phyloP scores from a whole-genome alignment of 2,113 vertebrate species.

The Rhinopomastus cyanomelas region DNA sequence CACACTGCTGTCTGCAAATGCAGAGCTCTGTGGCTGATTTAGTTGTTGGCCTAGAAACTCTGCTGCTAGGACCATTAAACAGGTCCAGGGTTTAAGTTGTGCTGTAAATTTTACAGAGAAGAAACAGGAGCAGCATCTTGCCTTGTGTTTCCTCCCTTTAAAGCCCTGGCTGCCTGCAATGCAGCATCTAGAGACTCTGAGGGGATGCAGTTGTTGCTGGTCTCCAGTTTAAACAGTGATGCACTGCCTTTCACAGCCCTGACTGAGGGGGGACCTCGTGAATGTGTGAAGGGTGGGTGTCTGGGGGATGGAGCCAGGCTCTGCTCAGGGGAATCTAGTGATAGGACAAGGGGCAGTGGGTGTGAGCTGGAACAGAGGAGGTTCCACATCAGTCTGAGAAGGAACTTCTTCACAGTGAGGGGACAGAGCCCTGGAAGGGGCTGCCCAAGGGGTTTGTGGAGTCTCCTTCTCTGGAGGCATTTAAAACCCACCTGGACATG shows the following conservation, averaged over 20 bases:
- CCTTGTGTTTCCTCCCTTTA: not conserved
- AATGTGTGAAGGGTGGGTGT: too few species aligned
- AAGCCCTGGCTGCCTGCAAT: not conserved
- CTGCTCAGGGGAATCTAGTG: too few species aligned
- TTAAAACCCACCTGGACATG: too few species aligned
- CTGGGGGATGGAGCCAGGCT: too few species aligned
- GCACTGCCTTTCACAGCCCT: not conserved
- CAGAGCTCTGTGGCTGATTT: constrained; percentile 50
- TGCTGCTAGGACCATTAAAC: constrained; percentile 68
- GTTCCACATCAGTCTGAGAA: too few species aligned
- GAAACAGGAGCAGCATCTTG: constrained; percentile 4
- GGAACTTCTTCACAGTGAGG: too few species aligned
- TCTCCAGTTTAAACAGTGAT: not conserved
- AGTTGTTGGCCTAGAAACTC: constrained; percentile 66
- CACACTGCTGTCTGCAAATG: constrained; percentile 59
- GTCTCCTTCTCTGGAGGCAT: too few species aligned
- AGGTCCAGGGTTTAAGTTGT: constrained; percentile 63
- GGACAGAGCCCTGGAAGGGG: too few species aligned
- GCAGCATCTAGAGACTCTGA: not conserved
- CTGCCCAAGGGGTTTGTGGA: too few species aligned
- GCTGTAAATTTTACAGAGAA: constrained; percentile 64
- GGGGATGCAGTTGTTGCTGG: rapidly evolving
- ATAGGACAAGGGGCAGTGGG: too few species aligned
- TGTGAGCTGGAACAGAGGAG: too few species aligned
- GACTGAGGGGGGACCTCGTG: not conserved